A percentile compares a stretch with the other conserved stretches of the same genome.
phyloP scores from a whole-genome alignment of 2,888 invertebrate species.

The Crepidodera aurea region DNA sequence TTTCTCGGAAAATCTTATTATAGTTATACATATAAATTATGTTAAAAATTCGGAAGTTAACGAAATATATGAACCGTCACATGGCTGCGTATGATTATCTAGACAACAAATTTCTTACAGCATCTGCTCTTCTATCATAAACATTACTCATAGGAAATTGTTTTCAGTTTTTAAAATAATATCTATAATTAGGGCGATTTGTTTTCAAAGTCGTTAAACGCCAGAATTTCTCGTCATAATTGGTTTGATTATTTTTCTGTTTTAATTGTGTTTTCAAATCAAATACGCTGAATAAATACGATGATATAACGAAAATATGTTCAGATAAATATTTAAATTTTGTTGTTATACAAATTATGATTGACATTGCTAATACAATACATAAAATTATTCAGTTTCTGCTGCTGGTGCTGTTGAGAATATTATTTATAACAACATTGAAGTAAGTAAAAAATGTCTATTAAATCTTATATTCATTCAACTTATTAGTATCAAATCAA shows the following conservation, averaged over 20 bases:
- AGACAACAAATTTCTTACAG: neutral
- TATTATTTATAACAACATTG: too few species aligned
- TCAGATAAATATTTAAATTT: constrained; percentile 23
- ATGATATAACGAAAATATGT: constrained; percentile 14
- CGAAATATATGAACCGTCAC: neutral
- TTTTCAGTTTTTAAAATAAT: constrained; percentile 32
- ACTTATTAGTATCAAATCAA: too few species aligned
- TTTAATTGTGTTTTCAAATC: constrained; percentile 37
- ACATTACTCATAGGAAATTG: constrained; percentile 20
- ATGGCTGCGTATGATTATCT: neutral
- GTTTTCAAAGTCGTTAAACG: constrained; percentile 47
- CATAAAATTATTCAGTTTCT: too few species aligned
- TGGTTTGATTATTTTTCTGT: constrained; percentile 40
- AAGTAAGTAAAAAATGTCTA: too few species aligned
- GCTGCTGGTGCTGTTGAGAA: too few species aligned
- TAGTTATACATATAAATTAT: too few species aligned
- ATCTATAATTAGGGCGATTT: constrained; percentile 38
- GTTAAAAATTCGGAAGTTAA: neutral
- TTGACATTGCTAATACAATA: too few species aligned
- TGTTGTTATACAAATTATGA: too few species aligned
- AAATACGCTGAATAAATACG: constrained; percentile 24
- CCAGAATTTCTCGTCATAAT: constrained; percentile 40
- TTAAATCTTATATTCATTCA: too few species aligned
- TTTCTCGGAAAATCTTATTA: too few species aligned
- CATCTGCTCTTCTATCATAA: constrained; percentile 6